Base-by-base conservation (phyloP, 2,113 vertebrate genomes). In the Hoplias malabaricus region DNA sequence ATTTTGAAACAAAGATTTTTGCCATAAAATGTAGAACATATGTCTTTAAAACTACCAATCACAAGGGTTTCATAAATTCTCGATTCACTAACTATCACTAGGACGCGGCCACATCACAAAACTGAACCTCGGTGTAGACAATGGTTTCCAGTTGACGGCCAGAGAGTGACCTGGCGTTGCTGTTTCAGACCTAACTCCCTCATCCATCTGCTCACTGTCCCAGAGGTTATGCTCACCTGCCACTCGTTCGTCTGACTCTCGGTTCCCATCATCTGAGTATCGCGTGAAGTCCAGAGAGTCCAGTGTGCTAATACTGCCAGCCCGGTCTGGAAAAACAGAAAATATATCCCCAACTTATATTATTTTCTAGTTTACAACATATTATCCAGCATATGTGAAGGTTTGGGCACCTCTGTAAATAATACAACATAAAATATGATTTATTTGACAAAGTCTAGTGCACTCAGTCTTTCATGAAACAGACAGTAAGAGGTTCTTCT, bases 261-360 rank as follows among this genome's bases (percentile, higher is more conserved):
- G 92, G 92, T 98, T 99, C 83, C 98, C 98, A 73, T 99, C 98
- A 85, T 99, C 98, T 40, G 98, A 99, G 80, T 99, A 99, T 83
- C 98, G 96, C 79, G 98, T 96, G 88, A 99, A 99, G 87, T 99
- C 98, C 90, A 99, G 90, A 69, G 98, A 99, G 92, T 99, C 98
- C 84, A 99, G 92, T 70, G 98, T 99, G 93, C 98, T 99, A 91
- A 99, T 97, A 91, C 98, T 99, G 87, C 96, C 96, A 31, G 96
- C 93, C 9, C 98, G 95, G 92, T 98, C 98, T 99, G 89, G 66
- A 90, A 68, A 66, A 59, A 78, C 21, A 56, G 23, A 66, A 66
- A 48, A 66, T 66, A 66, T 23, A 62, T n/a, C n/a, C n/a, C n/a
- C n/a, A n/a, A n/a, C n/a, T n/a, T n/a, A n/a, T n/a, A n/a, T n/a